These are phyloP conservation scores for Hippocampus zosterae DNA, from an alignment of 2,113 vertebrate genomes.

Conservation along the genomic window DNA sequence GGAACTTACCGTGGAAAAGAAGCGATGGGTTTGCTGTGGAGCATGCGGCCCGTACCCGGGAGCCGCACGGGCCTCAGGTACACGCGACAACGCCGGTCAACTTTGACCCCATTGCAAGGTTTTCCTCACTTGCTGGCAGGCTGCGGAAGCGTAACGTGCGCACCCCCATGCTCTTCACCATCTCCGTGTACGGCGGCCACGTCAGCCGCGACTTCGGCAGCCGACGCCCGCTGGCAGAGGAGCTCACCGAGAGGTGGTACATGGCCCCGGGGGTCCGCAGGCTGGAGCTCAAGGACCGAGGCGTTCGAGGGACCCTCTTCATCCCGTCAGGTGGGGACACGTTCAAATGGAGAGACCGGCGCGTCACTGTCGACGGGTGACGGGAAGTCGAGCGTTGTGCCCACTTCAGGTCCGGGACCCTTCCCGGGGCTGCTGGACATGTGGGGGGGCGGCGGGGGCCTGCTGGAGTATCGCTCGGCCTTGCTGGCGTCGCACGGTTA, in stretches of 20 bases:
- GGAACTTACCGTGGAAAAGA: conserved; percentile 69
- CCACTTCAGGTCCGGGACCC: conserved; percentile 65
- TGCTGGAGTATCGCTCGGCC: conserved; percentile 68
- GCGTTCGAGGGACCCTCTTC: conserved; percentile 61
- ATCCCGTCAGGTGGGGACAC: conserved; percentile 64
- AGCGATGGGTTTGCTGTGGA: conserved; percentile 73
- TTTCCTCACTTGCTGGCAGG: conserved; percentile 36
- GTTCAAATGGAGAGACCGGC: not conserved
- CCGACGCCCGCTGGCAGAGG: conserved; percentile 35
- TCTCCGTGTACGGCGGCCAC: conserved; percentile 62
- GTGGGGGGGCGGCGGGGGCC: conserved; percentile 73
- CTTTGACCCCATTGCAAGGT: too few relatives aligned
- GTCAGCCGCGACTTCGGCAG: conserved; percentile 46
- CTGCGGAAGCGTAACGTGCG: conserved; percentile 64
- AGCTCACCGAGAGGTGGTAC: conserved; percentile 70
- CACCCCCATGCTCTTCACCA: conserved; percentile 54
- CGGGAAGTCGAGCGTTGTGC: too few relatives aligned
- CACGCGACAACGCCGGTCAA: not conserved
- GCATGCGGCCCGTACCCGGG: conserved; percentile 64
- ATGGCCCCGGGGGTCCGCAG: conserved; percentile 66
- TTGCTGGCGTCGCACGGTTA: conserved; percentile 69
- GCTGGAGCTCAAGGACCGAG: conserved; percentile 41
- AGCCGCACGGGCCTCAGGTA: conserved; percentile 65
- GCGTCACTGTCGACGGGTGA: too few relatives aligned
- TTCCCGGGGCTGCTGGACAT: conserved; percentile 72